Evolutionary conservation across 2,797 vertebrate genomes (phyloP).

Genomic region (Pelochelys cantorii): DNA sequence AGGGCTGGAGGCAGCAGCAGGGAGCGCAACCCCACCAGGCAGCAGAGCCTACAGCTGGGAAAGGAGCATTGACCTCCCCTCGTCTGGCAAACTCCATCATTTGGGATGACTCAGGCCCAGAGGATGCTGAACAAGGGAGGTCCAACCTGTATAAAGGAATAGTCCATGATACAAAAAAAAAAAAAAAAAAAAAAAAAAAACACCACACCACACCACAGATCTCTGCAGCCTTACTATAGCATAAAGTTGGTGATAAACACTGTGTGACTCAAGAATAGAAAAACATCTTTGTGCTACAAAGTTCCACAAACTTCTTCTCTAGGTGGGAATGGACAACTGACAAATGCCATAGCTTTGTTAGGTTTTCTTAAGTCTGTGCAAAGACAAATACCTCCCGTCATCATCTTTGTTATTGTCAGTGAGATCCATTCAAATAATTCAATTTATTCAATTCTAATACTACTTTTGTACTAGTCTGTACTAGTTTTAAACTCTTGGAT

Average conservation of each 20-base stretch:
- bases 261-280: background rate
- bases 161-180: constrained; percentile 3
- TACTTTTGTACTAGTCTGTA: background rate
- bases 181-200: too few relatives aligned
- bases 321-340: background rate
- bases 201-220: too few relatives aligned
- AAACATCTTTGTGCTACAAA: background rate
- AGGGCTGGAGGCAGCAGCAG: too few relatives aligned
- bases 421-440: background rate
- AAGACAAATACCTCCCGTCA: background rate
- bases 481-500: background rate
- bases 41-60: too few relatives aligned
- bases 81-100: too few relatives aligned
- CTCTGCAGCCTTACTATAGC: background rate
- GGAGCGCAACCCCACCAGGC: too few relatives aligned
- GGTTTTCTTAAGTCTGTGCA: background rate
- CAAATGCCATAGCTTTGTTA: background rate
- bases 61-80: too few relatives aligned
- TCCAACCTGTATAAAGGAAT: background rate
- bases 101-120: too few relatives aligned
- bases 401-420: background rate
- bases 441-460: background rate
- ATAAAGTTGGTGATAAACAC: background rate
- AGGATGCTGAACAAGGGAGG: too few relatives aligned
- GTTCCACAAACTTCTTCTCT: background rate